Base-by-base conservation (phyloP, 2,113 vertebrate species). In the Erpornis zantholeuca region DNA sequence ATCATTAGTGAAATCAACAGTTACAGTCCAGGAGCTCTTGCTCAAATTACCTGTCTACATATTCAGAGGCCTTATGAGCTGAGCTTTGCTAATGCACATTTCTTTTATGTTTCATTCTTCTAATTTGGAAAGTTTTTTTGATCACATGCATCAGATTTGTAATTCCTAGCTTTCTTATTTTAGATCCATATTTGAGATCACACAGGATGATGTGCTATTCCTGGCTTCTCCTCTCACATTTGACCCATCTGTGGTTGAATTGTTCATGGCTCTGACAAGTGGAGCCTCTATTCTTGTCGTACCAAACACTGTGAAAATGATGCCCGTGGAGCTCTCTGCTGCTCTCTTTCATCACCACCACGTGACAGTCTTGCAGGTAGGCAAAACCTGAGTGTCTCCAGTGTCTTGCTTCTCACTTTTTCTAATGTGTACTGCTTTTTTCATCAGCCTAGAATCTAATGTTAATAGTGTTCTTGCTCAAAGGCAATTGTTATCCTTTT, bases 141-240 rank as follows among this genome's bases (percentile, higher is more conserved):
- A 45, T 20, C 13, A 2, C 6, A 2, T 60, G 9, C 7, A 25
- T 73, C 28, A 19, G 31, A 17, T 79, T 29, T 66, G 15, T 96
- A 94, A 93, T 52, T 92, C 7, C 20, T 33, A 18, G 31, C 66
- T 97, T 63, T 97, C 94, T 97, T 79, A 45, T 83, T 95, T 64
- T 97, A 99, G 99, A 64, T 96, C 97, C 44, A 90, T 99, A 89
- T 99, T 99, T 97, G 97, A 98, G 94, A 89, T 99, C 92, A 98
- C 97, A 12, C 76, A 96, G 35, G 96, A 98, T 19, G 99, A 99
- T 92, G 61, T 98, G 77, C 97, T 99, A 3, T 99, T 99, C 92
- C 96, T 99, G 79, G 99, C 99, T 38, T 99, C 99, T 27, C 98
- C 99, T 29, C 96, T 99, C 82, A 99, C 99, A 12, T 99, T 99